A percentile compares a stretch with the other conserved stretches of the same genome.
These are phyloP conservation scores for Melanogrammus aeglefinus DNA, from an alignment of 2,797 vertebrate genomes.

Conservation along the genomic window DNA sequence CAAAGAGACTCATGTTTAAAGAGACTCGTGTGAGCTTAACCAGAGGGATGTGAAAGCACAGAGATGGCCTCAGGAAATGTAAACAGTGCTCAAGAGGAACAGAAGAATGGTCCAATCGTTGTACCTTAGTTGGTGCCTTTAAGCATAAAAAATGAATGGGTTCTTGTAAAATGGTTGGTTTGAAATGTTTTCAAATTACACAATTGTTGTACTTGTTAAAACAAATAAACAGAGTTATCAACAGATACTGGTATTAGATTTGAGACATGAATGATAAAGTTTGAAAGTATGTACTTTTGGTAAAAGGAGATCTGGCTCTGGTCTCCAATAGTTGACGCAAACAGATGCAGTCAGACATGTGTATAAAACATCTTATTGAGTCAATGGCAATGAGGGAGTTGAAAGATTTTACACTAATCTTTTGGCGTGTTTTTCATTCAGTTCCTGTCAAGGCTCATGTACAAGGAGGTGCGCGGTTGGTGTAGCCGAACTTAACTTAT, in stretches of 20 bases:
- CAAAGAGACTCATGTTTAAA: too few relatives aligned
- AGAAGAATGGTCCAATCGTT: neutral
- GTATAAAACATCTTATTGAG: neutral
- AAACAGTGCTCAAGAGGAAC: neutral
- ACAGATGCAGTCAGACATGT: neutral
- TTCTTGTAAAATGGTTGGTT: neutral
- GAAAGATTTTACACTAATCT: neutral
- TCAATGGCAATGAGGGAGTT: neutral
- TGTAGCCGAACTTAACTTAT: conserved; percentile 62
- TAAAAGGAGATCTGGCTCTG: neutral
- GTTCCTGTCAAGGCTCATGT: conserved; percentile 87
- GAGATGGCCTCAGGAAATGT: neutral
- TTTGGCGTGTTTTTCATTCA: conserved; percentile 50
- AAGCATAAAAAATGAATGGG: neutral
- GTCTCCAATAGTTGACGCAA: neutral
- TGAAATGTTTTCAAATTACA: neutral
- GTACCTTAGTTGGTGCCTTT: too few relatives aligned
- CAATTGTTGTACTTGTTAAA: neutral
- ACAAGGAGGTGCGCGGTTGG: conserved; percentile 84
- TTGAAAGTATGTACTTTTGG: neutral
- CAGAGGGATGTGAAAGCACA: neutral
- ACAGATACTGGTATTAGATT: neutral
- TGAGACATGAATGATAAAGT: neutral
- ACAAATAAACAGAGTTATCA: neutral
- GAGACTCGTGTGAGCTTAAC: neutral